Evolutionary conservation across 2,113 vertebrate genomes (phyloP), one percentile per base, ranked within the genome.

Genomic region (Tachysurus fulvidraco): DNA sequence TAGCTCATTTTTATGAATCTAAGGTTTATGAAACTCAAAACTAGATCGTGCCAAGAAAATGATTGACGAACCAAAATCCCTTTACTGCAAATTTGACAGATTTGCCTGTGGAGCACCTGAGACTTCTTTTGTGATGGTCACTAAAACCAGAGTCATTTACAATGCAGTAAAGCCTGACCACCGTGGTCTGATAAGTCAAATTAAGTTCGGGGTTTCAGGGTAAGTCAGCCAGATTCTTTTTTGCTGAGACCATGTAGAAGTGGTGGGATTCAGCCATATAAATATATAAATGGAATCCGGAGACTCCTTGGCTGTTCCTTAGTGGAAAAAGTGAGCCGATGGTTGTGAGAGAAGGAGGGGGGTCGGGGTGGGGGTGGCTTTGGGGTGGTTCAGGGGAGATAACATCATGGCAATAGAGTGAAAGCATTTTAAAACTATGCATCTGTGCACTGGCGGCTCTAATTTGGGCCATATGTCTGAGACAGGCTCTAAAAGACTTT

Each of bases 311-410:
- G 85, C 84, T 86, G 59, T 52, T 80, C 64, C 81, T 73, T 50
- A 76, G 80, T 88, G 91, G 89, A 89, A 89, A 91, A 90, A 87
- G 36, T 86, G 85, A 91, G 78, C 76, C 12, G 81, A 60, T 60
- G 57, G 73, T 86, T 76, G 65, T 85, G 81, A 60, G 81, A 83
- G 71, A 80, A 85, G 73, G 73, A 67, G 50, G 55, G n/a, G 85
- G n/a, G 30, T 21, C 30, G 25, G 17, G 16, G 25, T 30, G 8
- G 25, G n/a, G 78, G 41, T 13, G 36, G 36, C 1, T 41, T 57
- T 30, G 57, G 2, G 23, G 41, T n/a, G 23, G 2, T 5, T 50
- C 8, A 11, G 71, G 36, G 19, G 50, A 69, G 57, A 84, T 83
- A 71, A 82, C 69, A 57, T 88, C 69, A 80, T 69, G 57, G 55